Conservation (phyloP, 1,140 invertebrate genomes). For the Sesamia nonagrioides region DNA sequence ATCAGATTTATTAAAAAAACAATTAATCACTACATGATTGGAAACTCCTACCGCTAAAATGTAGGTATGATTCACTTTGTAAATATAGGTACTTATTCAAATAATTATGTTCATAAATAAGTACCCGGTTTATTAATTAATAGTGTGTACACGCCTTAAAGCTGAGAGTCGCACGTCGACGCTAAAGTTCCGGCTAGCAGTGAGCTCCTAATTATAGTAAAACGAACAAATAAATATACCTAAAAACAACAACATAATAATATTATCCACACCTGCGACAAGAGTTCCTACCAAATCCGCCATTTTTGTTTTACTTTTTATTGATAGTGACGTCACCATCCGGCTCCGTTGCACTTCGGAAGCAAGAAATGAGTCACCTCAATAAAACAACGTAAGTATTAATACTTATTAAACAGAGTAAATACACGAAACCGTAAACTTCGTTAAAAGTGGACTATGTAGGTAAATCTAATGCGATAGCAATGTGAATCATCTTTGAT, state of each 20-base stretch:
- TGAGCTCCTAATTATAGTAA: conserved; percentile 55
- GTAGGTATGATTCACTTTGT: conserved; percentile 1
- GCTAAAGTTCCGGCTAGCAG: conserved; percentile 58
- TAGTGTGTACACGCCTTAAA: conserved; percentile 49
- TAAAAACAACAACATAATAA: conserved; percentile 15
- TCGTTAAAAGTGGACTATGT: conserved; percentile 9
- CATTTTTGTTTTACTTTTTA: conserved; percentile 34
- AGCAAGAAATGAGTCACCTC: conserved; percentile 21
- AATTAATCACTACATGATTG: conserved; percentile 22
- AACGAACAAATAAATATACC: conserved; percentile 49
- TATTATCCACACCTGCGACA: background rate
- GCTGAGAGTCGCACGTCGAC: background rate
- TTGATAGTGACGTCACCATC: conserved; percentile 41
- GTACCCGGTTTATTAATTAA: background rate
- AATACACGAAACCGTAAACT: background rate
- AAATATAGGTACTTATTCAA: background rate
- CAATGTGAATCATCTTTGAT: conserved; percentile 24
- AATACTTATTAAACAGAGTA: conserved; percentile 2
- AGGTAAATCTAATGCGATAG: background rate
- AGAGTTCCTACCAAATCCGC: conserved; percentile 30
- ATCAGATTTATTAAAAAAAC: background rate
- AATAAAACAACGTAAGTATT: background rate
- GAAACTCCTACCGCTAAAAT: conserved; percentile 21
- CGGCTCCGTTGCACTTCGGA: conserved; percentile 50
- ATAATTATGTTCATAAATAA: background rate